Evolutionary conservation across 2,888 invertebrate genomes (phyloP), one percentile per base, ranked within the genome.

Genomic region (Latrodectus elegans): DNA sequence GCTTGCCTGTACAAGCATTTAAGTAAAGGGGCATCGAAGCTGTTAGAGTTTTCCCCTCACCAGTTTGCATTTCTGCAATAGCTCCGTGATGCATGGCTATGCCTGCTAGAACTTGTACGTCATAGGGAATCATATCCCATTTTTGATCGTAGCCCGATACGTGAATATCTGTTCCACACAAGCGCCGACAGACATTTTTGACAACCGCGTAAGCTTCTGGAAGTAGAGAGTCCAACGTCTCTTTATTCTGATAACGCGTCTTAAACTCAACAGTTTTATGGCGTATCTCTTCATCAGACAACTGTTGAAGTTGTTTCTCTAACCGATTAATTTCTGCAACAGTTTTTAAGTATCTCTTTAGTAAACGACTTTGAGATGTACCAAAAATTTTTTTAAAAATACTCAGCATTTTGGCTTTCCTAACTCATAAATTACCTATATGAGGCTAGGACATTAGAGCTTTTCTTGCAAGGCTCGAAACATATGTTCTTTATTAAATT

Each of bases 341-440:
- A n/a, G 10, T 15, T n/a, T 67, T 15, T n/a, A 11, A 11, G 10
- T 22, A 67, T 17, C 10, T 11, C 11, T 17, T 15, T 67, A 67
- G 11, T 67, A 67, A 11, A 17, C 17, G 14, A 11, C 22, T 17
- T 8, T 67, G n/a, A 3, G n/a, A 11, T 15, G n/a, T n/a, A 12
- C 67, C 67, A 17, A 67, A 67, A 8, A 67, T 67, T n/a, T 67
- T 67, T 67, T 11, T 67, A 22, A 67, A n/a, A n/a, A 67, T 38
- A 38, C 38, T 38, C 38, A 38, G 38, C 38, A 38, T 38, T 38
- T 38, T 38, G 38, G 38, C 38, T 38, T 38, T 38, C 38, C 38
- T 38, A 38, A 38, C 38, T 38, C 38, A 38, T 38, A 38, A 38
- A 38, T 38, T 38, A 38, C 38, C 38, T 38, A 38, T 38, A 38